Conservation (phyloP, 2,113 vertebrate species). For the Catagonus wagneri region DNA sequence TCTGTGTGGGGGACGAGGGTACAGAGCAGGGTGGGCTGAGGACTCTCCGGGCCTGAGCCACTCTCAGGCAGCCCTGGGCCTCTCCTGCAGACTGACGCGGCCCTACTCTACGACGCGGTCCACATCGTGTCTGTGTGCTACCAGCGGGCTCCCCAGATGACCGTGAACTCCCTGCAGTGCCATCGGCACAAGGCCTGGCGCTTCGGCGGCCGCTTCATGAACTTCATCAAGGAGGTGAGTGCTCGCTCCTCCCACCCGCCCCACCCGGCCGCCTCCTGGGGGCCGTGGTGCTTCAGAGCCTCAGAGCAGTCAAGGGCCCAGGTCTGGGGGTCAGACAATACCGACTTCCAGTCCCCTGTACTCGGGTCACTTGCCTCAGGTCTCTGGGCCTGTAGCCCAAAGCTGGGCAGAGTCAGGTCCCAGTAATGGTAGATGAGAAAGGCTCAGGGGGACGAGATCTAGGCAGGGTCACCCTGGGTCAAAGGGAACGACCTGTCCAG, state of each 20-base stretch:
- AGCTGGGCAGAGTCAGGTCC: background rate
- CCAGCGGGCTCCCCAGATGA: slow-evolving; percentile 98
- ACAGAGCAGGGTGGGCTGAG: background rate
- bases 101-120: slow-evolving; percentile 98
- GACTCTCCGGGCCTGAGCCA: background rate
- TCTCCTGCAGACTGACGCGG: slow-evolving; percentile 98
- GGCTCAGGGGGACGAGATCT: background rate
- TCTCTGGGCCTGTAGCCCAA: background rate
- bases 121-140: slow-evolving; percentile 99
- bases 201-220: slow-evolving; percentile 98
- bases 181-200: slow-evolving; percentile 99
- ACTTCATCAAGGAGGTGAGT: slow-evolving; percentile 98
- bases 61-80: slow-evolving; percentile 68
- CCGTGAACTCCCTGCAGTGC: slow-evolving; percentile 98
- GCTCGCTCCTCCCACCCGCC: fast-evolving
- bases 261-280: fast-evolving
- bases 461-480: background rate
- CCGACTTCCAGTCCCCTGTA: background rate
- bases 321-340: background rate
- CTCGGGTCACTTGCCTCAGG: background rate
- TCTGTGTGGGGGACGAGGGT: background rate
- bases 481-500: background rate
- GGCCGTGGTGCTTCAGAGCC: fast-evolving
- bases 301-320: fast-evolving
- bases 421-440: background rate